A percentile compares a stretch with the other conserved stretches of the same genome.
phyloP scores from a whole-genome alignment of 2,888 invertebrate species.

The Cylindroiulus punctatus region DNA sequence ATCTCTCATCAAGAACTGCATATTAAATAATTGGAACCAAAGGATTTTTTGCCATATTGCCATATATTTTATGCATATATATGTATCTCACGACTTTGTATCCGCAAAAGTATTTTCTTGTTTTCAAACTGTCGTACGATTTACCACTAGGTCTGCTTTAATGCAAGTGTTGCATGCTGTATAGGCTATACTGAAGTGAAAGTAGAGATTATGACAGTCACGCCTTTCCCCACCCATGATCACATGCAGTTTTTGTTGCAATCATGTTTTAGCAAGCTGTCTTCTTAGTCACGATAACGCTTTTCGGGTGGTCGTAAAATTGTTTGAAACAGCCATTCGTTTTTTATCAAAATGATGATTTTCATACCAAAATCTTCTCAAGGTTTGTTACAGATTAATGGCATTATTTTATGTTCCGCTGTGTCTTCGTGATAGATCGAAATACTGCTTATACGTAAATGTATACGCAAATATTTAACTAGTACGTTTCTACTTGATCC shows the following conservation, averaged over 20 bases:
- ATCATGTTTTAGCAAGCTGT: neutral
- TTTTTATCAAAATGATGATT: slow-evolving; percentile 7
- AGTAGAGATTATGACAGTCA: neutral
- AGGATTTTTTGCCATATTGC: too few relatives aligned
- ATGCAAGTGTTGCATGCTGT: neutral
- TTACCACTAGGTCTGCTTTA: too few relatives aligned
- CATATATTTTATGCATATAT: too few relatives aligned
- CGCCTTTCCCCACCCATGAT: slow-evolving; percentile 24
- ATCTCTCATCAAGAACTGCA: too few relatives aligned
- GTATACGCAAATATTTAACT: slow-evolving; percentile 15
- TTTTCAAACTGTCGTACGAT: too few relatives aligned
- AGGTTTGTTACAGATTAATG: neutral
- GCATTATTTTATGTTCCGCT: neutral
- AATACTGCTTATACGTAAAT: neutral
- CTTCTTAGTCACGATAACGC: neutral
- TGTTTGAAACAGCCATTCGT: neutral
- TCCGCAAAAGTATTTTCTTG: too few relatives aligned
- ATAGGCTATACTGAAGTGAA: neutral
- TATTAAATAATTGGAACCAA: too few relatives aligned
- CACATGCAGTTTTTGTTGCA: neutral
- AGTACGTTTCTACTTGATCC: neutral
- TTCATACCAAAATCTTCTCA: neutral
- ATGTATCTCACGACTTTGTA: too few relatives aligned
- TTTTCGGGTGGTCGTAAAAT: neutral
- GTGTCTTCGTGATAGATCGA: neutral